Evolutionary conservation across 2,888 invertebrate species (phyloP), one percentile per base, ranked within the genome.

Genomic region (Leuctra nigra): DNA sequence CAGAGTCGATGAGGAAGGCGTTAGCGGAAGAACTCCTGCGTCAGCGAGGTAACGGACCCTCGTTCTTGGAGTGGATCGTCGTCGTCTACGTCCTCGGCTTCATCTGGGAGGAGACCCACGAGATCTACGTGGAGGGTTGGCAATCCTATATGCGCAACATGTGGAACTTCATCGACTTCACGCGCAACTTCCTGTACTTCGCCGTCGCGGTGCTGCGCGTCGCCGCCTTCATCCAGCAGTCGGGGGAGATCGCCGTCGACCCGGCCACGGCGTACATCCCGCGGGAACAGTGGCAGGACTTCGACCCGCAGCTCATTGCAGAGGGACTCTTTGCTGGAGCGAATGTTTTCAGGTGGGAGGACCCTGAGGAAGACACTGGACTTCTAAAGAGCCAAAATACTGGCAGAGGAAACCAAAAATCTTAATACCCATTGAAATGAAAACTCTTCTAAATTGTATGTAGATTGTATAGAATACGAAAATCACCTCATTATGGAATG

Each of bases 161-260:
- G 81, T 97, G 96, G 96, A 97, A 97, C 72, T 91, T 95, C 68
- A 90, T 97, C 54, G 96, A 97, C 75, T 95, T 95, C 69, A 86
- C 88, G 4, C 82, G 94, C 41, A 96, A 96, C 73, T 83, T 84
- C 1, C 76, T 96, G 2, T 97, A 96, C 71, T 79, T 87, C 39
- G 77, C 81, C 3, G 89, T 89, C 7, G 78, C 80, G 29, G 68
- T 87, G 24, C 72, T 91, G 4, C 75, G 86, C 50, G 68, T 79
- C 3, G 82, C 83, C 0, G 91, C 91, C 0, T 91, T 86, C 66
- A 70, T 87, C 38, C 86, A 90, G 67, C 91, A 91, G 70, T 70
- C 70, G 2, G 70, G 78, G 0, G 87, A 91, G 72, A 89, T 91
- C 54, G 66, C 72, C 2, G 68, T 69, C 1, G 82, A 91, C 66